Conservation (phyloP, 2,888 invertebrate genomes). For the Halictus quadricinctus region DNA sequence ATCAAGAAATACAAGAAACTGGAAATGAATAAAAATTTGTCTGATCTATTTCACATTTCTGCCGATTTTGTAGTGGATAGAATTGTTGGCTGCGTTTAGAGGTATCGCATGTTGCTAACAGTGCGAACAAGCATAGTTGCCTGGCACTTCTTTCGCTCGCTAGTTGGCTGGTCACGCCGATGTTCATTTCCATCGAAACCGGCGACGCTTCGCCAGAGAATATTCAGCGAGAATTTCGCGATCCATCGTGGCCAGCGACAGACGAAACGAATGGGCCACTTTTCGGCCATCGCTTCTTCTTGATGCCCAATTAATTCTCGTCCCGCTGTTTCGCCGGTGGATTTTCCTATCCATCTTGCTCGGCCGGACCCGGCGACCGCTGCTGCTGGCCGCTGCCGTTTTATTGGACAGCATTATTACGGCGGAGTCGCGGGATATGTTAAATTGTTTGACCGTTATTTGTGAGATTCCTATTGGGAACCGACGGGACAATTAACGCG, state of each 20-base stretch:
- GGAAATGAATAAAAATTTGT: not conserved
- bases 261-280: constrained; percentile 30
- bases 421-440: not conserved
- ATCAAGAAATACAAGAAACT: too few species aligned
- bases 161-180: not conserved
- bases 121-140: not conserved
- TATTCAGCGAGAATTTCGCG: constrained; percentile 8
- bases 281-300: constrained; percentile 14
- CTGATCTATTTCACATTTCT: too few species aligned
- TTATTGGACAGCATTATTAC: constrained; percentile 9
- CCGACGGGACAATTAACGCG: constrained; percentile 15
- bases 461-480: constrained; percentile 5
- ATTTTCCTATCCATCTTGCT: constrained; percentile 29
- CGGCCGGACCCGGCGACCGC: not conserved
- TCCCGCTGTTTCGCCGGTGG: constrained; percentile 26
- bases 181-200: constrained; percentile 31
- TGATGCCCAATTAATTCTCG: constrained; percentile 30
- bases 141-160: not conserved
- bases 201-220: not conserved
- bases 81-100: not conserved
- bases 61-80: not conserved
- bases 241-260: constrained; percentile 26
- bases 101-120: not conserved
- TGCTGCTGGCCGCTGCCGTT: not conserved
- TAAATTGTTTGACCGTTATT: constrained; percentile 12